These are phyloP conservation scores for Tyrophagus putrescentiae DNA, from an alignment of 1,140 invertebrate species.

Conservation along the genomic window DNA sequence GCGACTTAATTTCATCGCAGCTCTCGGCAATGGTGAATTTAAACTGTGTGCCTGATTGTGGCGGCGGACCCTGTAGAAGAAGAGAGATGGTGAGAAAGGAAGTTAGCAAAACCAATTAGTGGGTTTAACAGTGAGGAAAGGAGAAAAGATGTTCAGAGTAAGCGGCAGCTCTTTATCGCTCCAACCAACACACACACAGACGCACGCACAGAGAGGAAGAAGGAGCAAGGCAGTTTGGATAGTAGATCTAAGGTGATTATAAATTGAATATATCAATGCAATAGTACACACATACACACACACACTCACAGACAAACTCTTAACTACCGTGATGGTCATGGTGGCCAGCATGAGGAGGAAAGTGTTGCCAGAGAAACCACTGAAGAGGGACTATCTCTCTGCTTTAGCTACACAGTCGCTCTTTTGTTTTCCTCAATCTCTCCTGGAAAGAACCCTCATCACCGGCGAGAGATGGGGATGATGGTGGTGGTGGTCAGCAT, in stretches of 20 bases:
- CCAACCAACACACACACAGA: not conserved
- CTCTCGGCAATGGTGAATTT: conserved; percentile 93
- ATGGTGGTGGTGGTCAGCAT: too few species aligned
- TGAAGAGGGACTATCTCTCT: too few species aligned
- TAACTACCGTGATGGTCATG: too few species aligned
- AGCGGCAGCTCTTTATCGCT: not conserved
- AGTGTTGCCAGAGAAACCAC: too few species aligned
- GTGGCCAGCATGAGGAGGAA: too few species aligned
- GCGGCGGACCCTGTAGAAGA: conserved; percentile 39
- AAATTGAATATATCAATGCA: not conserved
- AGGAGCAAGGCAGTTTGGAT: not conserved
- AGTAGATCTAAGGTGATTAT: not conserved
- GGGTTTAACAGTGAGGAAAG: not conserved
- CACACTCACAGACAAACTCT: too few species aligned
- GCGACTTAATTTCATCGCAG: conserved; percentile 93
- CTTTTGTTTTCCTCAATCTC: too few species aligned
- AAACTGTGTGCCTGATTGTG: conserved; percentile 59
- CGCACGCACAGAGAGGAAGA: not conserved
- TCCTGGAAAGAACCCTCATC: too few species aligned
- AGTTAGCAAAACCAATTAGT: not conserved
- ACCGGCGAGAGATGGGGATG: too few species aligned
- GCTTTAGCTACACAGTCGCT: too few species aligned
- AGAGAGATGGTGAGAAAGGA: not conserved
- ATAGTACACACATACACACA: not conserved
- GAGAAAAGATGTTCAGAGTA: not conserved